phyloP scores from a whole-genome alignment of 2,888 invertebrate genomes.

The Aradus depressus region DNA sequence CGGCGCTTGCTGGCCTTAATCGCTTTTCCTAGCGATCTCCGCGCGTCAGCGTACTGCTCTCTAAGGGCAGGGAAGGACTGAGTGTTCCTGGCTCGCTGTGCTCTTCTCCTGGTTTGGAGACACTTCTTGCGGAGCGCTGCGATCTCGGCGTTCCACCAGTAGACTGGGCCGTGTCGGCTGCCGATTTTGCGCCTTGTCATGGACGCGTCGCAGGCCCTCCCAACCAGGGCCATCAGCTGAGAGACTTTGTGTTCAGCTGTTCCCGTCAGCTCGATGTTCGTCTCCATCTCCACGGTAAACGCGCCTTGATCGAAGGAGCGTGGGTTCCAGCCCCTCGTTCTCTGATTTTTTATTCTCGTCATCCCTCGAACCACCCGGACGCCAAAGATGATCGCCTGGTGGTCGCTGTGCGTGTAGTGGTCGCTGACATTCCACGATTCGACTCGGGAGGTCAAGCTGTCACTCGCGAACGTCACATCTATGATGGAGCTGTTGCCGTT shows the following conservation, averaged over 20 bases:
- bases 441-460: background rate
- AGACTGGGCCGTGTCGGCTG: too few relatives aligned
- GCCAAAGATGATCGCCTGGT: background rate
- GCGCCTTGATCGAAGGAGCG: background rate
- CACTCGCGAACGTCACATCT: background rate
- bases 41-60: constrained; percentile 3
- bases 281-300: background rate
- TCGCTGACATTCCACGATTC: background rate
- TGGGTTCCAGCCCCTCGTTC: background rate
- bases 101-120: constrained; percentile 14
- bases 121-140: constrained; percentile 4
- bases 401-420: background rate
- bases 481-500: background rate
- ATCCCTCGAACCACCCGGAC: background rate
- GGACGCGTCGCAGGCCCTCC: too few relatives aligned
- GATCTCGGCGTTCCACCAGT: constrained; percentile 9
- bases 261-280: background rate
- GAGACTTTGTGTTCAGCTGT: too few relatives aligned
- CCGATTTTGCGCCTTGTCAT: too few relatives aligned
- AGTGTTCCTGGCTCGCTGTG: constrained; percentile 16
- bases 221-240: too few relatives aligned
- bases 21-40: background rate
- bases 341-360: background rate
- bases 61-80: background rate
- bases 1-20: constrained; percentile 23